Evolutionary conservation across 1,140 invertebrate genomes (phyloP), one percentile per base, ranked within the genome.

Genomic region (Calliphora vicina): DNA sequence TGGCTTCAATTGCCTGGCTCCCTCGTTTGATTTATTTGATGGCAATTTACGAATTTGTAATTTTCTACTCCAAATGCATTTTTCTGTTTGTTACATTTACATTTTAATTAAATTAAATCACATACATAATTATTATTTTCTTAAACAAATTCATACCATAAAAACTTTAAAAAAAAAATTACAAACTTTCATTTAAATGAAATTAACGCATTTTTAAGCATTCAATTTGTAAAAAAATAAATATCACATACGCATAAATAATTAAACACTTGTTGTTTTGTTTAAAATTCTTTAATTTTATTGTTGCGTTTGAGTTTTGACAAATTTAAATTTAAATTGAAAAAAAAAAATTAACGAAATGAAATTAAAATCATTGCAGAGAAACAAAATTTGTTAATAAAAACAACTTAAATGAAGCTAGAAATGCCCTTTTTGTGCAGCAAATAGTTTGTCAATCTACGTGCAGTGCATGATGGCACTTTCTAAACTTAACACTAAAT

Each of bases 201-300:
- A 57, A 57, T 57, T 57, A 57, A 57, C 50, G 50, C 50, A 57
- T 57, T n/a, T 57, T 57, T 57, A 57, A 57, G 50, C 50, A 57
- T 57, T 57, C 50, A 57, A 57, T n/a, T 57, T n/a, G n/a, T n/a
- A 57, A 57, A 57, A 57, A 57, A 57, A 1, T 6, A 57, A 17
- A 57, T 57, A 17, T 57, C 50, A 17, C 50, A 15, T 57, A 57
- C 50, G 50, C 50, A 57, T 57, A 57, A 57, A 57, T 57, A 57
- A 57, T 57, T 57, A 57, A 57, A 57, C 12, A 57, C 45, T 57
- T 57, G 45, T 17, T 57, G 15, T 57, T 57, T 57, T n/a, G 2
- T 57, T 57, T 57, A 5, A 57, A 17, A n/a, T 57, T 57, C 50
- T 57, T 57, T 57, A 57, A n/a, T 57, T 57, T n/a, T 17, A 6